These are phyloP conservation scores for Cygnus buccinator DNA, from an alignment of 2,113 vertebrate genomes.

Conservation along the genomic window DNA sequence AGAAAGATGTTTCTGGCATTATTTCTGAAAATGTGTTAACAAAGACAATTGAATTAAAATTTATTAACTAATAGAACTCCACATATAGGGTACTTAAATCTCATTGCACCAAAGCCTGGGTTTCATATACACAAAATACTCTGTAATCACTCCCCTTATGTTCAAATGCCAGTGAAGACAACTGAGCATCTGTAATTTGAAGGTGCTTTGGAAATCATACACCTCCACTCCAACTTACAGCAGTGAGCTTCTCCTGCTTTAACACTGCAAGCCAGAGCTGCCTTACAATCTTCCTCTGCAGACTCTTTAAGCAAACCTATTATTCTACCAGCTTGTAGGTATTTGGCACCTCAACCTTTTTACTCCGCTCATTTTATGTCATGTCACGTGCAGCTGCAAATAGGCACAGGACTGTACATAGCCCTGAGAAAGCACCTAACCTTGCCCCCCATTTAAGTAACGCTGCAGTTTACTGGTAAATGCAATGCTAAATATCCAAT, in stretches of 20 bases:
- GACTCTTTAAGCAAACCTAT: not conserved
- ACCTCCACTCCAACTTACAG: not conserved
- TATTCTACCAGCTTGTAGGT: not conserved
- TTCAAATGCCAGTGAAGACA: not conserved
- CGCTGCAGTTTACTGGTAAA: not conserved
- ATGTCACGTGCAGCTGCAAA: not conserved
- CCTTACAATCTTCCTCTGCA: not conserved
- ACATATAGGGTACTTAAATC: not conserved
- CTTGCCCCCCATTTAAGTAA: not conserved
- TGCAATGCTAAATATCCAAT: not conserved
- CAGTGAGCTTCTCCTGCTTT: not conserved
- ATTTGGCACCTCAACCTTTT: not conserved
- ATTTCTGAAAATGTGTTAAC: not conserved
- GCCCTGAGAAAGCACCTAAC: not conserved
- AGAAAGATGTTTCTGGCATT: not conserved
- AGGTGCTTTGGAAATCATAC: not conserved
- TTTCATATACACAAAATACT: not conserved
- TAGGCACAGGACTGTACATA: not conserved
- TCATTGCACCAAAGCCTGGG: not conserved
- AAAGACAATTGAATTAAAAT: not conserved
- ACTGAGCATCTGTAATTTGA: not conserved
- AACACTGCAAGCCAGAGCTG: not conserved
- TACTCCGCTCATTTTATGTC: not conserved
- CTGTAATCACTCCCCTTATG: not conserved
- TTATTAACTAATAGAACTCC: not conserved